Evolutionary conservation across 2,113 vertebrate genomes (phyloP).

Genomic region (Fukomys damarensis): DNA sequence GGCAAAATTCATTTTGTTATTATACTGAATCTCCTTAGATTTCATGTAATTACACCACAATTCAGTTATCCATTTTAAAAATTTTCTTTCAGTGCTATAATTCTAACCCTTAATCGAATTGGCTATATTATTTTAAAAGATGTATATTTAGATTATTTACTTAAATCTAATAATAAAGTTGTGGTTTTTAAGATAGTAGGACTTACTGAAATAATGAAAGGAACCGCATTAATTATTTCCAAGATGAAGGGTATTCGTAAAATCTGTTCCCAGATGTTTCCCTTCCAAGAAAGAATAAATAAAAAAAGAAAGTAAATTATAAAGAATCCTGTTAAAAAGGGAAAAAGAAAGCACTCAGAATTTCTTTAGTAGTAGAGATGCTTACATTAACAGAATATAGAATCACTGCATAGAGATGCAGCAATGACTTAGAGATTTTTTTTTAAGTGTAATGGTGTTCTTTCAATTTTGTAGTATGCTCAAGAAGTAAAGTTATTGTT

Average conservation of each 20-base stretch:
- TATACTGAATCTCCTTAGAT: constrained; percentile 2
- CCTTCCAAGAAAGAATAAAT: constrained; percentile 85
- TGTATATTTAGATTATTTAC: background rate
- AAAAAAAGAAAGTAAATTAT: constrained; percentile 61
- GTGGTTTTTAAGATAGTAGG: background rate
- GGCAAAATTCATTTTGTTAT: constrained; percentile 33
- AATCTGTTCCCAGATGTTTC: constrained; percentile 93
- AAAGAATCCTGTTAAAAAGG: background rate
- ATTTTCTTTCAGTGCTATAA: background rate
- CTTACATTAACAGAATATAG: background rate
- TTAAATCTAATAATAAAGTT: constrained; percentile 2
- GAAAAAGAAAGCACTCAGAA: constrained; percentile 48
- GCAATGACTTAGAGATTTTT: background rate
- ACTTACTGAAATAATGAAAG: constrained; percentile 92
- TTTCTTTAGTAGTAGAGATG: constrained; percentile 46
- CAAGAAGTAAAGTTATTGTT: background rate
- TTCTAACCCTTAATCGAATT: background rate
- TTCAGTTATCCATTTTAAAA: background rate
- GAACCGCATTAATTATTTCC: constrained; percentile 92
- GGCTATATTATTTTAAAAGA: background rate
- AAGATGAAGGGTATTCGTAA: constrained; percentile 91
- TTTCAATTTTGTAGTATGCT: background rate
- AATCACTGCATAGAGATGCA: background rate
- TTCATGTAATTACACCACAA: constrained; percentile 35
- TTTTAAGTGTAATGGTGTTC: background rate